Percentiles rank a stretch among this genome's conserved stretches.
Evolutionary conservation across 2,888 invertebrate genomes (phyloP).

Genomic region (Orchesella flavescens): DNA sequence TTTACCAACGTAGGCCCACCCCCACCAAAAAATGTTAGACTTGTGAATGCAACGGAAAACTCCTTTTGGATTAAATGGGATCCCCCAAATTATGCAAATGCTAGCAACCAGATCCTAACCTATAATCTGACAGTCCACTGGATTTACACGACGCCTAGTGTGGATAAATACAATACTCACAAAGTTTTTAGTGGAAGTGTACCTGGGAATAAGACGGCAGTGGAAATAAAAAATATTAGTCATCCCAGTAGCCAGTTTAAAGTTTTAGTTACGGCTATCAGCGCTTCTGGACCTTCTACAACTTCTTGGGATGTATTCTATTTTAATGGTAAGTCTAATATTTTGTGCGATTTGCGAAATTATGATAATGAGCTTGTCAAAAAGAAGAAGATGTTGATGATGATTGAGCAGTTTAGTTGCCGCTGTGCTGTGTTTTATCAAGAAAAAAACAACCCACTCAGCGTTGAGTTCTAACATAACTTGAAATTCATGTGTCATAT

Average conservation of each 20-base stretch:
- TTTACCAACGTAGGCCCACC: slow-evolving; percentile 59
- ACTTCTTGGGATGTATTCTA: slow-evolving; percentile 17
- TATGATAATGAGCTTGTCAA: background rate
- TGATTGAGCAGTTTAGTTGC: background rate
- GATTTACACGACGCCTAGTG: slow-evolving; percentile 7
- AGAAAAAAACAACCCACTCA: too few species aligned
- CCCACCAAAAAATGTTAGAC: slow-evolving; percentile 42
- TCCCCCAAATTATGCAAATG: slow-evolving; percentile 47
- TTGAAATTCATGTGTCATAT: too few species aligned
- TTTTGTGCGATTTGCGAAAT: background rate
- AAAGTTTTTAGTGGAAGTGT: slow-evolving; percentile 38
- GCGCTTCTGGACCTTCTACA: slow-evolving; percentile 52
- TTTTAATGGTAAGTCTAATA: slow-evolving; percentile 33
- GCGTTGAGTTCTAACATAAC: too few species aligned
- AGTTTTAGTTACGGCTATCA: slow-evolving; percentile 58
- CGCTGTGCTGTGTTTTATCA: too few species aligned
- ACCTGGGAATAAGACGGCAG: slow-evolving; percentile 50
- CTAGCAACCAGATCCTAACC: slow-evolving; percentile 38
- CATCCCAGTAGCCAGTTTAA: slow-evolving; percentile 38
- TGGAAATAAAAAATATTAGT: slow-evolving; percentile 49
- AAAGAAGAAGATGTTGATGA: slow-evolving; percentile 1
- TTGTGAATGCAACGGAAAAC: slow-evolving; percentile 42
- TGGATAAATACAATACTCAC: slow-evolving; percentile 9
- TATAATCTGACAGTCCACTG: slow-evolving; percentile 61
- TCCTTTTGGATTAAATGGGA: slow-evolving; percentile 62